These are phyloP conservation scores for Prionace glauca DNA, from an alignment of 2,797 vertebrate species.

Conservation along the genomic window DNA sequence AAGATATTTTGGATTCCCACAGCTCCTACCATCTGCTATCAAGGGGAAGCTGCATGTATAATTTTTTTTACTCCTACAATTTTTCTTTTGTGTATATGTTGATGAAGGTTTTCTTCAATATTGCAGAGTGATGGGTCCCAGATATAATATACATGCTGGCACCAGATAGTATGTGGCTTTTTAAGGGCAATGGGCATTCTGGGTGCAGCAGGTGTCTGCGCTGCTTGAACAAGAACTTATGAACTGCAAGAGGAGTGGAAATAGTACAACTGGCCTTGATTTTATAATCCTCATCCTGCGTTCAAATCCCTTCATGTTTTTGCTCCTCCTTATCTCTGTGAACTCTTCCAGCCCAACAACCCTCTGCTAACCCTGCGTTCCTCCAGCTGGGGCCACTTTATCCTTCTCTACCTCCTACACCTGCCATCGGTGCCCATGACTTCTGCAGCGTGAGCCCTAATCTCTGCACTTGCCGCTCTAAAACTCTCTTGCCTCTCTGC, in stretches of 20 bases:
- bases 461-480: not conserved
- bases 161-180: no score
- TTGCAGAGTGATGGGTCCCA: not conserved
- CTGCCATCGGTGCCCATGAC: not conserved
- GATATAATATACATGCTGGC: no score
- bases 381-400: not conserved
- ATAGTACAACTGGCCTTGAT: not conserved
- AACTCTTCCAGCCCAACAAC: not conserved
- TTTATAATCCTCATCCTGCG: not conserved
- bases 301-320: not conserved
- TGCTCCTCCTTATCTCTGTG: not conserved
- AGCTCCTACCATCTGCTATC: slow-evolving; percentile 30
- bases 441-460: not conserved
- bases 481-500: not conserved
- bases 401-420: not conserved
- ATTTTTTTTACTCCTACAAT: not conserved
- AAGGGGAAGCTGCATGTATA: not conserved
- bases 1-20: slow-evolving; percentile 21
- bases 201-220: no score
- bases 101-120: slow-evolving; percentile 6
- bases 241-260: no score
- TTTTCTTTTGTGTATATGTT: slow-evolving; percentile 4
- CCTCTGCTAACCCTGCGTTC: not conserved
- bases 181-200: no score
- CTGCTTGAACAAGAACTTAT: no score